Percentiles rank a stretch among this genome's conserved stretches.
phyloP scores from a whole-genome alignment of 2,113 vertebrate species.

The Nibea albiflora region DNA sequence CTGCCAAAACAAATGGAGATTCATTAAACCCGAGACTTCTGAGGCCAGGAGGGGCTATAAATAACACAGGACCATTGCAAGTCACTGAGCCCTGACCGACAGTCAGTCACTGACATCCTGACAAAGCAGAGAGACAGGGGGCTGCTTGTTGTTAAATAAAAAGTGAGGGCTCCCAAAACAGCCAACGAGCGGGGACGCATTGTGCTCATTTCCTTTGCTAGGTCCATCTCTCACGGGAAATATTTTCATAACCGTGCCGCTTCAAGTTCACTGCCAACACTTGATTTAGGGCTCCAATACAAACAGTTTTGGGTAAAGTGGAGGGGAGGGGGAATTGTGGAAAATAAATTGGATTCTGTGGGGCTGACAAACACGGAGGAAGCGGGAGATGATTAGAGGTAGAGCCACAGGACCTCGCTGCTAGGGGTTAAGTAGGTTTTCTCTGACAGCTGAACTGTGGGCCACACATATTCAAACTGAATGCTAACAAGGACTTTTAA shows the following conservation, averaged over 20 bases:
- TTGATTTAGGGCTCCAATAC: conserved; percentile 84
- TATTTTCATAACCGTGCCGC: conserved; percentile 86
- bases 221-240: conserved; percentile 82
- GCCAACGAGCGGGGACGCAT: conserved; percentile 68
- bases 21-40: conserved; percentile 74
- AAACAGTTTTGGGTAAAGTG: conserved; percentile 80
- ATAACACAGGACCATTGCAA: conserved; percentile 72
- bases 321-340: conserved; percentile 58
- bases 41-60: conserved; percentile 71
- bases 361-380: conserved; percentile 71
- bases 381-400: conserved; percentile 74
- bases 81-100: conserved; percentile 64
- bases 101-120: conserved; percentile 74
- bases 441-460: conserved; percentile 47
- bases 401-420: conserved; percentile 57
- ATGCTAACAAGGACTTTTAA: conserved; percentile 36
- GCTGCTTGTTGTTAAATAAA: conserved; percentile 76
- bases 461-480: conserved; percentile 12
- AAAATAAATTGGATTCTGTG: conserved; percentile 79
- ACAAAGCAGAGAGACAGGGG: conserved; percentile 69
- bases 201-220: conserved; percentile 83
- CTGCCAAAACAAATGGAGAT: conserved; percentile 81
- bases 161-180: conserved; percentile 72
- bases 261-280: conserved; percentile 81
- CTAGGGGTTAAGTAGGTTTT: conserved; percentile 70